A percentile compares a stretch with the other conserved stretches of the same genome.
Evolutionary conservation across 92 coral and sea anemone genomes (phyloP).

Genomic region (Plumapathes pennacea): DNA sequence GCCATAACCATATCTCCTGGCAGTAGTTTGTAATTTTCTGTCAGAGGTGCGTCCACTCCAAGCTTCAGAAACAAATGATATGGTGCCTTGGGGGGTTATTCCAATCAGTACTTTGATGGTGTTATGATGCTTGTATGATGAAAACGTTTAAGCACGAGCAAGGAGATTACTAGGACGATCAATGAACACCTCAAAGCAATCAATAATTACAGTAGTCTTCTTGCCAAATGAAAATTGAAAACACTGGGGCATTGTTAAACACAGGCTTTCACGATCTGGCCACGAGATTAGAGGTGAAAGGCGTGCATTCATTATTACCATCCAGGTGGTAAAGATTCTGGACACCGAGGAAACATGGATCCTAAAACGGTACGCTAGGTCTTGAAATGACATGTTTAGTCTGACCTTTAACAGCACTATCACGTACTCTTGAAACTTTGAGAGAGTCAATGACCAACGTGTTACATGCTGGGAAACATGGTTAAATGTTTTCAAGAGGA

Average conservation of each 20-base stretch:
- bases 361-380: constrained; percentile 20
- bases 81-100: constrained; percentile 38
- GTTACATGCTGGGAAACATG: constrained; percentile 11
- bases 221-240: constrained; percentile 34
- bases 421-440: constrained; percentile 20
- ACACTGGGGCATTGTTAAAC: constrained; percentile 36
- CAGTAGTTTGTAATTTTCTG: constrained; percentile 4
- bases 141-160: constrained; percentile 20
- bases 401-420: constrained; percentile 20
- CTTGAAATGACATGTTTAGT: constrained; percentile 20
- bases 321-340: too few species aligned
- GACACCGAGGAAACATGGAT: too few species aligned
- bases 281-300: too few species aligned
- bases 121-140: constrained; percentile 25
- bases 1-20: constrained; percentile 15
- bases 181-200: constrained; percentile 19
- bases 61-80: constrained; percentile 23
- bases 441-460: background rate
- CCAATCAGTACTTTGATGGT: constrained; percentile 25
- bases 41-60: constrained; percentile 9
- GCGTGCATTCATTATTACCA: too few species aligned
- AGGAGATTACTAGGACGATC: constrained; percentile 9
- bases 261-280: constrained; percentile 23
- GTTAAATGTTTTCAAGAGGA: too few species aligned
- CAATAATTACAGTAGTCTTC: constrained; percentile 12